A percentile compares a stretch with the other conserved stretches of the same genome.
These are phyloP conservation scores for Camponotus pennsylvanicus DNA, from an alignment of 1,140 invertebrate species.

Conservation along the genomic window DNA sequence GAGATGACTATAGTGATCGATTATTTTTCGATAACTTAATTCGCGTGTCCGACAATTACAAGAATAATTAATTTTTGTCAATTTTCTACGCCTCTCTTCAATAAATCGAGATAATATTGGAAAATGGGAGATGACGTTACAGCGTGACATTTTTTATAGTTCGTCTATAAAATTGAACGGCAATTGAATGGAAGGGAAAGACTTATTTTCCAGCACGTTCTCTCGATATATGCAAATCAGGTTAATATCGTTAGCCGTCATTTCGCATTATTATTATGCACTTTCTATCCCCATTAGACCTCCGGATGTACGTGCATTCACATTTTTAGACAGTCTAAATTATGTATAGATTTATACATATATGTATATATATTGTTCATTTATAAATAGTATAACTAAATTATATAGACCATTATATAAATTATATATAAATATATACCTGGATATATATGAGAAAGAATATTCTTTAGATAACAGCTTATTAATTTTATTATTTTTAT, in stretches of 20 bases:
- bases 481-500: background rate
- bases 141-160: conserved; percentile 4
- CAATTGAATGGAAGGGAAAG: conserved; percentile 68
- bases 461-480: background rate
- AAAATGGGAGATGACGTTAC: background rate
- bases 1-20: background rate
- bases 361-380: background rate
- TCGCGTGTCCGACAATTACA: background rate
- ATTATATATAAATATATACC: background rate
- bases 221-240: conserved; percentile 82
- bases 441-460: background rate
- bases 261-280: conserved; percentile 78
- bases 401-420: background rate
- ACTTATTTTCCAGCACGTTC: conserved; percentile 64
- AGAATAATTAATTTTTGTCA: conserved; percentile 26
- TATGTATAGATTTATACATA: background rate
- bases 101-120: conserved; percentile 36
- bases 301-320: conserved; percentile 74
- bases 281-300: conserved; percentile 70
- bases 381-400: conserved; percentile 75
- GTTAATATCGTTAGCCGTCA: conserved; percentile 73
- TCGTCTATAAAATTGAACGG: conserved; percentile 39
- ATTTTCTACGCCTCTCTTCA: background rate
- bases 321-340: conserved; percentile 73
- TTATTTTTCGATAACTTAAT: conserved; percentile 17